These are phyloP conservation scores for Fragum sueziense DNA, from an alignment of 2,888 invertebrate species.

Conservation along the genomic window DNA sequence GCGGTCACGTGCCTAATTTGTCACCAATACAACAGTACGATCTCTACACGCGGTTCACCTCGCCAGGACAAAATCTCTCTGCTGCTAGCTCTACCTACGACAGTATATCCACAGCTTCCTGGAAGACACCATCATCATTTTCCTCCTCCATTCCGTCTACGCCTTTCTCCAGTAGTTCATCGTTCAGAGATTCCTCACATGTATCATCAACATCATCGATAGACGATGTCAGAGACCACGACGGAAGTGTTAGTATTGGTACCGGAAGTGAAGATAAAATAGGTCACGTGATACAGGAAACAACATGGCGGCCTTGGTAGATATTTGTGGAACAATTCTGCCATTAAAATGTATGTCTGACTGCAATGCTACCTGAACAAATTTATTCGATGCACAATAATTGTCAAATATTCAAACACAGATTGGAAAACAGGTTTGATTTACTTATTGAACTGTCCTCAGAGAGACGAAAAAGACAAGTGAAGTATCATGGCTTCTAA, in stretches of 20 bases:
- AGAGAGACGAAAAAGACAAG: no score
- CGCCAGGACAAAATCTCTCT: not conserved
- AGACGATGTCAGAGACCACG: not conserved
- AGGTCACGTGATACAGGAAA: not conserved
- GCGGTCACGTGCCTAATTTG: not conserved
- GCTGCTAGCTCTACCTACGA: not conserved
- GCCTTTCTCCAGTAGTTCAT: not conserved
- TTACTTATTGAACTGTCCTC: no score
- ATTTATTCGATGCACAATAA: no score
- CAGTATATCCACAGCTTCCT: not conserved
- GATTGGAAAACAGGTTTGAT: no score
- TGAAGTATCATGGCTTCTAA: not conserved
- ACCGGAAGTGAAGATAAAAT: slow-evolving; percentile 5
- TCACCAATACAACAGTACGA: not conserved
- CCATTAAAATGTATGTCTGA: no score
- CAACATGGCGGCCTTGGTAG: slow-evolving; percentile 10
- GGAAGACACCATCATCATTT: not conserved
- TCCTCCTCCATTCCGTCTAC: not conserved
- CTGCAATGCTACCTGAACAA: no score
- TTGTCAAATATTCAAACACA: no score
- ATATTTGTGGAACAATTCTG: not conserved
- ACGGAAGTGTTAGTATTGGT: not conserved
- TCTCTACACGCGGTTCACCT: not conserved
- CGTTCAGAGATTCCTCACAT: not conserved
- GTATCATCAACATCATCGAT: not conserved